Conservation (phyloP, 2,113 vertebrate genomes). For the Melanocharis versteri region DNA sequence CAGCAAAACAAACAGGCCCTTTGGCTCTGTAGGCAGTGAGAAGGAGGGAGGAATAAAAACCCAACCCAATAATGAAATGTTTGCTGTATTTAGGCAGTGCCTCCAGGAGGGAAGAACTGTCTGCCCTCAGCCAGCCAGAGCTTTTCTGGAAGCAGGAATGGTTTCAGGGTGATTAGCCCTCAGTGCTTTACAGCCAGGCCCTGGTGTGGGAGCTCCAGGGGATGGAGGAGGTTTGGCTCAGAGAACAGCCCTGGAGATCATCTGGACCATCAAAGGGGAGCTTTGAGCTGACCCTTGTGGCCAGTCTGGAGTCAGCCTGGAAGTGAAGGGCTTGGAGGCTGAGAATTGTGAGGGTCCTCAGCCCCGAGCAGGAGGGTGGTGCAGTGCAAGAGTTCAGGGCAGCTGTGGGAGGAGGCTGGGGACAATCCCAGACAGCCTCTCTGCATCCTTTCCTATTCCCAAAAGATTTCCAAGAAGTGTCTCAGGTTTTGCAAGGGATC, state of each 20-base stretch:
- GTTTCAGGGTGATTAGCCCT: neutral
- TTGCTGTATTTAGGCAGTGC: slow-evolving; percentile 16
- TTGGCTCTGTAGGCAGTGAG: slow-evolving; percentile 45
- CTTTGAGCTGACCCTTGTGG: neutral
- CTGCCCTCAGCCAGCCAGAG: neutral
- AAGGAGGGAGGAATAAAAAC: neutral
- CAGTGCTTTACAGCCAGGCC: neutral
- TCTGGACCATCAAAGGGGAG: neutral
- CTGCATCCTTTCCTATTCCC: neutral
- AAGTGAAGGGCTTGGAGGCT: neutral
- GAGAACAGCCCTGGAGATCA: neutral
- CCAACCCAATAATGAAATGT: neutral
- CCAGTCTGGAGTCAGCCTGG: neutral
- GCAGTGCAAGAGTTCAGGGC: neutral
- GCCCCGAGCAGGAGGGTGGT: neutral
- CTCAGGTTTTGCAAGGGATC: neutral
- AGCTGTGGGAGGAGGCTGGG: neutral
- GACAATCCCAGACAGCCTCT: neutral
- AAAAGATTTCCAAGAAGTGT: neutral
- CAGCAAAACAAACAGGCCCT: slow-evolving; percentile 59
- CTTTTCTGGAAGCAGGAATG: neutral
- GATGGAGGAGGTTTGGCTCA: neutral
- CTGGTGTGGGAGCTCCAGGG: neutral
- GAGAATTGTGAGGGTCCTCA: neutral
- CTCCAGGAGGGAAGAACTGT: neutral